Evolutionary conservation across 2,113 vertebrate species (phyloP).

Genomic region (Salvelinus namaycush): DNA sequence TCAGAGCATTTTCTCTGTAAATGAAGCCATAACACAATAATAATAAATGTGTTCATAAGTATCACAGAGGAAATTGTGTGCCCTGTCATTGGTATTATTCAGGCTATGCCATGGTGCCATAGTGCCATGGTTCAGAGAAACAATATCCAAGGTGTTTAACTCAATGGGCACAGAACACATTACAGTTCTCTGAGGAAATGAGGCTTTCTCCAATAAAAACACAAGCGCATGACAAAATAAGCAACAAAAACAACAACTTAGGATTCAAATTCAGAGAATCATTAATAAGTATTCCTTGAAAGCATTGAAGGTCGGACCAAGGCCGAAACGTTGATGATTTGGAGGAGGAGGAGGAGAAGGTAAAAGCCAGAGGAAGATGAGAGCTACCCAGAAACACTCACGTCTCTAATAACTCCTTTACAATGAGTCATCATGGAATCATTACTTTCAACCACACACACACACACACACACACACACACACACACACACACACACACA

Average conservation of each 20-base stretch:
- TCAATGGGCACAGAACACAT: not conserved
- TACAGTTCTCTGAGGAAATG: not conserved
- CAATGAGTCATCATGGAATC: slow-evolving; percentile 12
- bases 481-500: no score
- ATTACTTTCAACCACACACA: not conserved
- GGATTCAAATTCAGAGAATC: no score
- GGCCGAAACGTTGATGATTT: not conserved
- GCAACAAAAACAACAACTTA: rapidly evolving
- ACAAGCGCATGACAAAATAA: no score
- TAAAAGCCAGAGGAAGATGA: not conserved
- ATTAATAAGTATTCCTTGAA: not conserved
- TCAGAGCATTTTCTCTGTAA: no score
- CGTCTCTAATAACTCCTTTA: not conserved
- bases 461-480: no score
- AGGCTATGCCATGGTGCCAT: not conserved
- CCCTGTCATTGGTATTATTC: not conserved
- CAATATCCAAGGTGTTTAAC: not conserved
- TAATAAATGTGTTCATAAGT: not conserved
- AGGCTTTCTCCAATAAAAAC: no score
- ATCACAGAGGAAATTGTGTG: not conserved
- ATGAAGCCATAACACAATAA: not conserved
- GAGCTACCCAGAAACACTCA: not conserved
- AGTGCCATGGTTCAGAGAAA: not conserved
- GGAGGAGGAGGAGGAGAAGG: not conserved
- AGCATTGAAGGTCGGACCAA: not conserved